Percentiles rank a stretch among this genome's conserved stretches.
Conservation (phyloP, 2,888 invertebrate species). For the Apamea epomidion region DNA sequence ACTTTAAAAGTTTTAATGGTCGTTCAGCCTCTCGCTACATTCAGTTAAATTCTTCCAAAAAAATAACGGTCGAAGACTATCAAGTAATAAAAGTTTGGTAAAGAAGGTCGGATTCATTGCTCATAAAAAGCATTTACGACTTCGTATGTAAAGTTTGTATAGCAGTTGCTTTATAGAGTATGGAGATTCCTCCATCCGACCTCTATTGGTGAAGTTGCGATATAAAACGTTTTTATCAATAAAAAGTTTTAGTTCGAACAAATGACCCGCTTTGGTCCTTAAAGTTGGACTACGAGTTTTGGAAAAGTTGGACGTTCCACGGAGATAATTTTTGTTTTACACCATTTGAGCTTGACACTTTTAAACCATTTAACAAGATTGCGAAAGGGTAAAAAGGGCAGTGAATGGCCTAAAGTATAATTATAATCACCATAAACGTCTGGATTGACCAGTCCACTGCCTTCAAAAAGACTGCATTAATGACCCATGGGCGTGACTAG, state of each 20-base stretch:
- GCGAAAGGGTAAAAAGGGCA: neutral
- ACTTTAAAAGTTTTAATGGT: conserved; percentile 56
- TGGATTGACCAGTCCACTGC: neutral
- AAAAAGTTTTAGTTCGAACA: conserved; percentile 50
- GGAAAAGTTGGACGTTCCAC: conserved; percentile 27
- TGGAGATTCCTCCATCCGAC: conserved; percentile 14
- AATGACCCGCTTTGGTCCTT: conserved; percentile 36
- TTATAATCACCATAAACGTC: neutral
- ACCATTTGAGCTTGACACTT: conserved; percentile 26
- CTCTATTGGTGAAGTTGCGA: conserved; percentile 44
- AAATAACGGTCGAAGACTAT: conserved; percentile 41
- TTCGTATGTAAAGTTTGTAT: conserved; percentile 60
- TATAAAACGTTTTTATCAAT: conserved; percentile 55
- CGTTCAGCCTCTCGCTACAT: conserved; percentile 33
- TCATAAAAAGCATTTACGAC: conserved; percentile 67
- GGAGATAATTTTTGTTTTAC: conserved; percentile 25
- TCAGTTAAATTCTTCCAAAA: conserved; percentile 19
- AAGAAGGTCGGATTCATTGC: conserved; percentile 63
- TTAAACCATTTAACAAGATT: conserved; percentile 16
- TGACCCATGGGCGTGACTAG: neutral
- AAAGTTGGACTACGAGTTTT: conserved; percentile 28
- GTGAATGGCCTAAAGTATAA: neutral
- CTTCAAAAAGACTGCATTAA: conserved; percentile 2
- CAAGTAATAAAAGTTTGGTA: conserved; percentile 63
- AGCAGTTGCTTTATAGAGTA: conserved; percentile 45